Base-by-base conservation (phyloP, 2,888 invertebrate species). In the Stenichneumon culpator region DNA sequence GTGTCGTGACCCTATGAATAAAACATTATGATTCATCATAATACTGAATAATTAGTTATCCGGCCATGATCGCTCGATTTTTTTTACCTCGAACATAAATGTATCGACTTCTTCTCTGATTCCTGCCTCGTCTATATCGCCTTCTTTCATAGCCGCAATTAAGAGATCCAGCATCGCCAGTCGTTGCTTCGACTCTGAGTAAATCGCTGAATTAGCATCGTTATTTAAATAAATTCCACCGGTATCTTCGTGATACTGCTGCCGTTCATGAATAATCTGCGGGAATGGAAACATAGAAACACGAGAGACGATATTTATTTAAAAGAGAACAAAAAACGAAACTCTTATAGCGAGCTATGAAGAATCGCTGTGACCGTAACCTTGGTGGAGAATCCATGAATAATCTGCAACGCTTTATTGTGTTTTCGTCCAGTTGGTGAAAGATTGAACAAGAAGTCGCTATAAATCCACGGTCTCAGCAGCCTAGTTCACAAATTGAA, bases 1-100 rank as follows among this genome's bases (percentile, higher is more conserved):
- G 87, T 88, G 63, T 86, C 88, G 78, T 88, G 88, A 14, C 88
- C 88, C 88, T 88, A 44, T 11, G 74, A 79, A 28, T 54, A 11
- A 60, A 16, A 6, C 52, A 63, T 68, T 44, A 39, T 16, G 3
- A 44, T 22, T 50, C 5, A 67, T 7, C 16, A 36, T 25, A 28
- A 16, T 5, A 14, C n/a, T 16, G 47, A 32, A 47, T 9, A 4
- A 14, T 5, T 14, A 14, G n/a, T 16, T n/a, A 3, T 14, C 28
- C 19, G n/a, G 16, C 47, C 1, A n/a, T 54, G 9, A 3, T 3
- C 28, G 28, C 3, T 28, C 3, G 28, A 28, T 28, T 28, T n/a
- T n/a, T n/a, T 28, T 28, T 28, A 28, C 28, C 28, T 28, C 28
- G 28, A 28, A 28, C 28, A 28, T 28, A 28, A 28, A 28, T 28